Base-by-base conservation (phyloP, 2,888 invertebrate genomes). In the Carcina quercana region DNA sequence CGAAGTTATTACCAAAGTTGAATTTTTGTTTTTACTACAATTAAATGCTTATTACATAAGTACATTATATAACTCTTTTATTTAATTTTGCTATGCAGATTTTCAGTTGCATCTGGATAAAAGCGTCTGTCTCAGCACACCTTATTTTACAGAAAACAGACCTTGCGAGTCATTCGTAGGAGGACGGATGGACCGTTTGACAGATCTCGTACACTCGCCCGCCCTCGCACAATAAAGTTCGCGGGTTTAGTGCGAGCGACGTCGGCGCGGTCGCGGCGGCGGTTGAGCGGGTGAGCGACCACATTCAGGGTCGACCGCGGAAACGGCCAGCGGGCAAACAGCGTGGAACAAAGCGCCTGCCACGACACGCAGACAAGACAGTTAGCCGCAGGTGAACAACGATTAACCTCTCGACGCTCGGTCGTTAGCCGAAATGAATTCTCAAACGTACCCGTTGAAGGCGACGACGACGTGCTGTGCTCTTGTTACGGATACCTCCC, bases 371-470 rank as follows among this genome's bases (percentile, higher is more conserved):
- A 45, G 44, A 46, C 41, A 35, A 52, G 60, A 66, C 76, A 69
- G 71, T 73, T 71, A 70, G 48, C 50, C 61, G 59, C 74, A 76
- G 74, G 75, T 79, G 72, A 72, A 61, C 64, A 53, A 52, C 64
- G 62, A 76, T 73, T 74, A 72, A 78, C 75, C 71, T 71, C 68
- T 74, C 68, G 57, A 39, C 59, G 57, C 54, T 53, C 64, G 67
- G 71, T 70, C 71, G 68, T 75, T 70, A 62, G 55, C 56, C 58
- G 53, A 56, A 66, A 65, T 57, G 50, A 50, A 46, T 52, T 59
- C 65, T 59, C 53, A 69, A 65, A 71, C 67, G 65, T 67, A 57
- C 47, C 50, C 59, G 53, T 40, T 39, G 58, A 66, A 64, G 62
- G 58, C 63, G 63, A 67, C 59, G 58, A n/a, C n/a, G n/a, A n/a